A percentile compares a stretch with the other conserved stretches of the same genome.
phyloP scores from a whole-genome alignment of 2,797 vertebrate genomes.

The Molossus molossus region DNA sequence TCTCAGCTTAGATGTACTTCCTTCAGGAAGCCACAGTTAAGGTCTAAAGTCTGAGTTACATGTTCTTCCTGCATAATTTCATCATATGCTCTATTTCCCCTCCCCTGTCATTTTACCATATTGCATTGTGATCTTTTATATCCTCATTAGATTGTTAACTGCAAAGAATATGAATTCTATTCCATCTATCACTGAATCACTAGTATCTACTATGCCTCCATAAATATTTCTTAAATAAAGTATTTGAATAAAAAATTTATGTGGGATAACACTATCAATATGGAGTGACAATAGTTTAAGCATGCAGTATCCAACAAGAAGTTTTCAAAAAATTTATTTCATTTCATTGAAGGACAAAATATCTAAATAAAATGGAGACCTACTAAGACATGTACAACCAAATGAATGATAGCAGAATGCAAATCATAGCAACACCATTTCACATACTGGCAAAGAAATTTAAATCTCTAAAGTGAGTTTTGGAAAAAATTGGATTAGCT shows the following conservation, averaged over 20 bases:
- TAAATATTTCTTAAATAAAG: conserved; percentile 37
- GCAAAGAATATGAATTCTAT: conserved; percentile 1
- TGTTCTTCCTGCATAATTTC: neutral
- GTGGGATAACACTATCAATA: neutral
- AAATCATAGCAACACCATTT: neutral
- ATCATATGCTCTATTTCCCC: neutral
- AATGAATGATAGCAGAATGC: neutral
- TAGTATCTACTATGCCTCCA: neutral
- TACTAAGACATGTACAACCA: neutral
- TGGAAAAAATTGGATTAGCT: neutral
- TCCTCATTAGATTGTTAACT: neutral
- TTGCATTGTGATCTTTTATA: neutral
- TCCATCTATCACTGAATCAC: neutral
- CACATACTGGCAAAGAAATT: neutral
- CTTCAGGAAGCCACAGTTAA: neutral
- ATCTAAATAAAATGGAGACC: too few relatives aligned
- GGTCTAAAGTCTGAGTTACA: neutral
- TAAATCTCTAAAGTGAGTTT: neutral
- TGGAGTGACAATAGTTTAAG: neutral
- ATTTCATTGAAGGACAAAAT: neutral
- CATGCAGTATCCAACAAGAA: neutral
- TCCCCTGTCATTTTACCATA: neutral
- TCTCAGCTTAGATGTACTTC: neutral
- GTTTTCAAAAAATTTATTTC: conserved; percentile 18
- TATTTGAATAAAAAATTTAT: conserved; percentile 45